Percentiles rank a stretch among this genome's conserved stretches.
These are phyloP conservation scores for Magallana ariakensis DNA, from an alignment of 1,140 invertebrate genomes.

Conservation along the genomic window DNA sequence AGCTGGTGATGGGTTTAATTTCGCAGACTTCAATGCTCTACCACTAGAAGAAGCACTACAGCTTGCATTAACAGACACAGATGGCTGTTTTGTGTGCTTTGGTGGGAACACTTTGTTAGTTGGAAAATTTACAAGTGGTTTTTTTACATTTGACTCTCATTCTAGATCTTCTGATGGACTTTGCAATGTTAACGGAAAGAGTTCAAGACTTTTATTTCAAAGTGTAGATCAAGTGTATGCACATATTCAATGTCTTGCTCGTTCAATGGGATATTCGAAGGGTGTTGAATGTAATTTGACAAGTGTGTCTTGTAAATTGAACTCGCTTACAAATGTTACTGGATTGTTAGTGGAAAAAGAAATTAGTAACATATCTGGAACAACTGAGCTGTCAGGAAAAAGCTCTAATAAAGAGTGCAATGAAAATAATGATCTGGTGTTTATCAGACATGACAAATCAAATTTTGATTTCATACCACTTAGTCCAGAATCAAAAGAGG, in stretches of 20 bases:
- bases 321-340: too few species aligned
- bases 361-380: too few species aligned
- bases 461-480: neutral
- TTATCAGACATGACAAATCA: neutral
- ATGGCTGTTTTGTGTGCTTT: slow-evolving; percentile 45
- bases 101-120: neutral
- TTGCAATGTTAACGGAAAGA: neutral
- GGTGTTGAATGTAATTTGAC: slow-evolving; percentile 14
- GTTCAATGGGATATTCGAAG: neutral
- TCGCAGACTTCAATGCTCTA: slow-evolving; percentile 10
- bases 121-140: neutral
- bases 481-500: neutral
- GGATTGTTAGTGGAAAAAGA: too few species aligned
- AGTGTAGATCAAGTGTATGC: slow-evolving; percentile 10
- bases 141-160: slow-evolving; percentile 48
- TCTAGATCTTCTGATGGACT: neutral
- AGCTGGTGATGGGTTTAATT: neutral
- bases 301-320: neutral
- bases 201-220: neutral
- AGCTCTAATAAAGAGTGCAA: too few species aligned
- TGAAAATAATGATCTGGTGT: neutral
- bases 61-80: neutral
- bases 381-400: too few species aligned
- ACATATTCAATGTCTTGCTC: neutral
- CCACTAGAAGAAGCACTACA: slow-evolving; percentile 40